phyloP scores from a whole-genome alignment of 2,888 invertebrate genomes.

The Harpalus rufipes region DNA sequence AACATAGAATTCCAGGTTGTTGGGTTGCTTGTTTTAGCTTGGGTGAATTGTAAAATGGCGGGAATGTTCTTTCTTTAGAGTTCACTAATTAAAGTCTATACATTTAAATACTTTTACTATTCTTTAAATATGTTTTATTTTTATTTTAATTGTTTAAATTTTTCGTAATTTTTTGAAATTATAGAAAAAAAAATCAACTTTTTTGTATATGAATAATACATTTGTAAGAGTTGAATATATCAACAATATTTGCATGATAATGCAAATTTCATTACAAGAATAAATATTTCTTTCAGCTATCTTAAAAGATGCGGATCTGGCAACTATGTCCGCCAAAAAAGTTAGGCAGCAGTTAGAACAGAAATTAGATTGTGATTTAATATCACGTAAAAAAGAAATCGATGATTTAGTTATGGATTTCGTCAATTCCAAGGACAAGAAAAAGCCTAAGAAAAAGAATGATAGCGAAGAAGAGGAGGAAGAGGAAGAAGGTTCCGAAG shows the following conservation, averaged over 20 bases:
- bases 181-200: too few species aligned
- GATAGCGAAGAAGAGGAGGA: conserved; percentile 78
- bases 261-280: not conserved
- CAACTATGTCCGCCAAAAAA: conserved; percentile 91
- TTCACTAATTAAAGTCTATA: not conserved
- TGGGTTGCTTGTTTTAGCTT: conserved; percentile 56
- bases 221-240: too few species aligned
- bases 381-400: conserved; percentile 90
- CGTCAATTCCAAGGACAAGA: conserved; percentile 77
- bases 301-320: conserved; percentile 91
- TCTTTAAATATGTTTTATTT: conserved; percentile 1
- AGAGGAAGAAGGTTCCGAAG: conserved; percentile 78
- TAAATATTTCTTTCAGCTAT: conserved; percentile 81
- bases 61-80: conserved; percentile 35
- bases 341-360: conserved; percentile 92
- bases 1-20: conserved; percentile 1
- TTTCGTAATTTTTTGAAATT: not conserved
- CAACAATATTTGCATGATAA: too few species aligned
- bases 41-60: conserved; percentile 66
- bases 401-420: conserved; percentile 92
- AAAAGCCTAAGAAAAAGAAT: conserved; percentile 77
- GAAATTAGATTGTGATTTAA: conserved; percentile 87
- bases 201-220: too few species aligned
- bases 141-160: not conserved
- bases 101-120: too few species aligned